These are phyloP conservation scores for Steinernema carpocapsae DNA, from an alignment of 2,888 invertebrate genomes.

Conservation along the genomic window DNA sequence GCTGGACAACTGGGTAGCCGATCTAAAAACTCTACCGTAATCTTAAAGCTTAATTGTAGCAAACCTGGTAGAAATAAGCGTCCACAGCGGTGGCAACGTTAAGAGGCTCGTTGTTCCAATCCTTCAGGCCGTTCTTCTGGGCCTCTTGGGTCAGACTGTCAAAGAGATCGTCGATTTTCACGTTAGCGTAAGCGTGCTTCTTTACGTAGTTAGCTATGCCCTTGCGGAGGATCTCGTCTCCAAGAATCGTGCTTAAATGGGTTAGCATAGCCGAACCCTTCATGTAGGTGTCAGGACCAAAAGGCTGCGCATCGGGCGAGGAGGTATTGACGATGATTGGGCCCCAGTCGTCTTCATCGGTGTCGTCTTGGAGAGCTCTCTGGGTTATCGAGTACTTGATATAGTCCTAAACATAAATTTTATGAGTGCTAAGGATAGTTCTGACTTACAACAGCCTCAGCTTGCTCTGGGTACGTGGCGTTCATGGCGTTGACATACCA, in stretches of 20 bases:
- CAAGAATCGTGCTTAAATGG: constrained; percentile 22
- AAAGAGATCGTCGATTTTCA: constrained; percentile 17
- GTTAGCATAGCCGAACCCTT: constrained; percentile 33
- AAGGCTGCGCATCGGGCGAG: constrained; percentile 1
- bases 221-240: constrained; percentile 28
- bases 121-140: constrained; percentile 35
- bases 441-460: constrained; percentile 42
- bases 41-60: background rate
- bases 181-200: background rate
- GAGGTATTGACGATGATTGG: constrained; percentile 12
- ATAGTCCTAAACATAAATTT: constrained; percentile 39
- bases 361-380: constrained; percentile 37
- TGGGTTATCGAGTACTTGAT: constrained; percentile 43
- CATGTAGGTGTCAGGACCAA: constrained; percentile 30
- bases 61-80: constrained; percentile 31
- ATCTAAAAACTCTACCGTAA: background rate
- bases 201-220: constrained; percentile 21
- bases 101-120: constrained; percentile 34
- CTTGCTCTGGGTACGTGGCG: constrained; percentile 45
- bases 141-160: constrained; percentile 2
- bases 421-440: background rate
- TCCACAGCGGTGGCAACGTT: constrained; percentile 35
- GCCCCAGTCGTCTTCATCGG: background rate
- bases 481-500: constrained; percentile 48
- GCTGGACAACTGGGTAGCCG: constrained; percentile 29